Conservation (phyloP, 1,140 invertebrate species). For the Chymomyza costata region DNA sequence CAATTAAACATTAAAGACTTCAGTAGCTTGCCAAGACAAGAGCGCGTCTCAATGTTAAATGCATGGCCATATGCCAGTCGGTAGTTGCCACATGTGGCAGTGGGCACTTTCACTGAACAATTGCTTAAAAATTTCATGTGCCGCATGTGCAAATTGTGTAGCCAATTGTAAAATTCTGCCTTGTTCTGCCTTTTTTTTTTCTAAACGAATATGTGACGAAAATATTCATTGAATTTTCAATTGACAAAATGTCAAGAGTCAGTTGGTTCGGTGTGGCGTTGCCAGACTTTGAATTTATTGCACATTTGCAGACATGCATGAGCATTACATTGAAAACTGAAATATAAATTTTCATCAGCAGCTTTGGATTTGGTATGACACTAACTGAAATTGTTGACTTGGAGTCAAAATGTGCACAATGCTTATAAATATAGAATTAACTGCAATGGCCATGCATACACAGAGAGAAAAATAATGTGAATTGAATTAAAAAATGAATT, state of each 20-base stretch:
- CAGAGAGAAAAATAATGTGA: no score
- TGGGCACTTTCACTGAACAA: constrained; percentile 37
- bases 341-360: no score
- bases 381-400: no score
- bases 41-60: constrained; percentile 23
- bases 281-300: no score
- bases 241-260: constrained; percentile 63
- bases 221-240: constrained; percentile 69
- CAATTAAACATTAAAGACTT: constrained; percentile 50
- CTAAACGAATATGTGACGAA: no score
- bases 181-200: constrained; percentile 7
- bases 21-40: constrained; percentile 33
- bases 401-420: no score
- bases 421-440: no score
- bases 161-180: constrained; percentile 46
- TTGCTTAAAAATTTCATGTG: constrained; percentile 13
- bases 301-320: no score
- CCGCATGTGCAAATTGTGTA: constrained; percentile 42
- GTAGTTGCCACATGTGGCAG: neutral
- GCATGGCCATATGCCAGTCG: constrained; percentile 23
- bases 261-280: constrained; percentile 15
- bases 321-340: no score
- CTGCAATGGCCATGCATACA: no score
- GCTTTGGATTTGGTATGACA: no score
- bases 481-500: no score